These are phyloP conservation scores for Loripinus fragilis DNA, from an alignment of 2,888 invertebrate genomes.

Conservation along the genomic window DNA sequence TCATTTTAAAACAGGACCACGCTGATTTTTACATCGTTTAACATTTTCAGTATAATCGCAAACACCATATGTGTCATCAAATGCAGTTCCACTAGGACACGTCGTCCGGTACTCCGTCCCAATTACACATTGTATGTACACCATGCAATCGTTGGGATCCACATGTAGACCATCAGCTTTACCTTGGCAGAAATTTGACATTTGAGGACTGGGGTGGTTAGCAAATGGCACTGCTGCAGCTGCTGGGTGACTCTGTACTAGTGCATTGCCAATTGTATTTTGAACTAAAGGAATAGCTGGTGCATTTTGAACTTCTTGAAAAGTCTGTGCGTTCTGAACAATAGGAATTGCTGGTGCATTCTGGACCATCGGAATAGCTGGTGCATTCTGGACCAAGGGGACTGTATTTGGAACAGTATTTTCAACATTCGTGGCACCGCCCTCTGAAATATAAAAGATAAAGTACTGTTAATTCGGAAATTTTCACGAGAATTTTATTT, in stretches of 20 bases:
- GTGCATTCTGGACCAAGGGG: neutral
- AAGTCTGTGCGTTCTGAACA: no score
- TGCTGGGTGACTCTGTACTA: no score
- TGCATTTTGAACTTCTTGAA: no score
- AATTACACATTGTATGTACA: constrained; percentile 66
- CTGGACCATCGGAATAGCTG: neutral
- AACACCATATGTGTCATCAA: constrained; percentile 35
- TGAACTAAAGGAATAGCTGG: no score
- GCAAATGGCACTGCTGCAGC: neutral
- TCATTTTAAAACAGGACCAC: neutral
- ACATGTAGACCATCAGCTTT: constrained; percentile 63
- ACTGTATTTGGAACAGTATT: neutral
- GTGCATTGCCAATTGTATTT: no score
- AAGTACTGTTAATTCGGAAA: no score
- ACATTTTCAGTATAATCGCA: constrained; percentile 52
- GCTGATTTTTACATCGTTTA: neutral
- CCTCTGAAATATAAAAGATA: no score
- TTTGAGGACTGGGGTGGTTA: neutral
- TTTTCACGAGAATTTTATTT: no score
- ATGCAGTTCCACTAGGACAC: constrained; percentile 58
- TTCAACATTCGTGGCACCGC: no score
- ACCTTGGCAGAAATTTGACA: constrained; percentile 53
- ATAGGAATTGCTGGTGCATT: no score
- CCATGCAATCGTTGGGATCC: constrained; percentile 60
- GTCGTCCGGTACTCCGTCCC: constrained; percentile 55